Evolutionary conservation across 2,888 invertebrate species (phyloP), one percentile per base, ranked within the genome.

Genomic region (Pemphredon lugubris): DNA sequence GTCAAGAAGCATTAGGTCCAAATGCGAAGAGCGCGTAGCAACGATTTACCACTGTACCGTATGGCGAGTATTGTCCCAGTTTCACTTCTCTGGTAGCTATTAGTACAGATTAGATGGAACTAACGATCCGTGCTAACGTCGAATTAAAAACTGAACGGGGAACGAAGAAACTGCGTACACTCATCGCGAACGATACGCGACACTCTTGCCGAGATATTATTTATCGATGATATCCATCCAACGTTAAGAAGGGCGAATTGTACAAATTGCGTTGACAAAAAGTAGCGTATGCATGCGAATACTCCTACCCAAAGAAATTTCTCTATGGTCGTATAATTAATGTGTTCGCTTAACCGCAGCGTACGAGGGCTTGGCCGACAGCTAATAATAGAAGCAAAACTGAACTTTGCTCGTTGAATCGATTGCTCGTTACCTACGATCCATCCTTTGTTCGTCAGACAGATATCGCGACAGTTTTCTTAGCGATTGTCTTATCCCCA

Each of bases 321-420:
- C 34, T 40, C 6, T 40, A 34, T 11, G 1, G 34, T 5, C 14
- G 11, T 7, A 30, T 40, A 53, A 57, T 47, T 13, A 32, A 4
- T 18, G 53, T 11, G 32, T 21, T 26, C 45, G 45, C 42, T 57
- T 37, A 47, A 61, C 53, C 40, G 42, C 44, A 54, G 32, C 68
- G 40, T 50, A 34, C 21, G 40, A 45, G 18, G 21, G 32, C 39
- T 45, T 21, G 32, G 5, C 11, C 20, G 16, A 14, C 37, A n/a
- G 42, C 50, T 44, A 64, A 69, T 69, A 64, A 64, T 69, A 64
- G 59, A 54, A 34, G 39, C 40, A 40, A 63, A 50, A 47, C 39
- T 55, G 64, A 68, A 73, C 68, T 68, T 59, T 59, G 42, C 59
- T 18, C 58, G 53, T 14, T 54, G 40, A 73, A 73, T 69, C 68